phyloP scores from a whole-genome alignment of 2,797 vertebrate species.

The Zalophus californianus region DNA sequence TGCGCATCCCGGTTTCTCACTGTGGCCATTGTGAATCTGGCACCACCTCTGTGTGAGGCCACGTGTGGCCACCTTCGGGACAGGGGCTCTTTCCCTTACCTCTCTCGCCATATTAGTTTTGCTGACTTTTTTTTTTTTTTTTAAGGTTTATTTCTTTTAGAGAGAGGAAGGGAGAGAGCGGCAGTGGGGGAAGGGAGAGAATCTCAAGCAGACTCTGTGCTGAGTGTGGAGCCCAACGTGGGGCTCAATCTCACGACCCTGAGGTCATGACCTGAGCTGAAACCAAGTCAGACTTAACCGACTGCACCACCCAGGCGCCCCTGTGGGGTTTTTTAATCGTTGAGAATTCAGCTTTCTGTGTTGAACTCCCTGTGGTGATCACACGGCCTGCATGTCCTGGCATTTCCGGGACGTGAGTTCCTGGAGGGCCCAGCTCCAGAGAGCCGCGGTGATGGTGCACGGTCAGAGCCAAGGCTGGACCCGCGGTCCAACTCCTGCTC shows the following conservation, averaged over 20 bases:
- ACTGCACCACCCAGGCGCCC: background rate
- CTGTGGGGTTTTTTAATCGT: background rate
- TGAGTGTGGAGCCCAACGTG: background rate
- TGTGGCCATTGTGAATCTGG: too few species aligned
- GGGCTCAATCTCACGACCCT: background rate
- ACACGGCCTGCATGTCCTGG: background rate
- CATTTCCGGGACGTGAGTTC: fast-evolving
- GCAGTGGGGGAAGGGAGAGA: background rate
- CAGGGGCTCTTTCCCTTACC: background rate
- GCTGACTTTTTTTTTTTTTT: background rate
- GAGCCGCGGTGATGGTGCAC: background rate
- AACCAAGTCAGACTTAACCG: background rate
- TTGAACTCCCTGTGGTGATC: background rate
- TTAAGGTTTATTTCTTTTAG: background rate
- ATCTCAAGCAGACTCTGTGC: background rate
- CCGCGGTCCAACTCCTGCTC: background rate
- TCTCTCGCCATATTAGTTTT: background rate
- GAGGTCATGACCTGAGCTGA: background rate
- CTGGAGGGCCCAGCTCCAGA: background rate
- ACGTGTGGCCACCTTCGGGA: background rate
- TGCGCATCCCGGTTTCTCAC: background rate
- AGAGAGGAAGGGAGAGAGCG: background rate
- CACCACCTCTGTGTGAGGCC: background rate
- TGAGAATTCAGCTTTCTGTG: background rate
- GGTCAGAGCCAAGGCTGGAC: background rate